Conservation (phyloP, 2,888 invertebrate genomes). For the Dilophus febrilis region DNA sequence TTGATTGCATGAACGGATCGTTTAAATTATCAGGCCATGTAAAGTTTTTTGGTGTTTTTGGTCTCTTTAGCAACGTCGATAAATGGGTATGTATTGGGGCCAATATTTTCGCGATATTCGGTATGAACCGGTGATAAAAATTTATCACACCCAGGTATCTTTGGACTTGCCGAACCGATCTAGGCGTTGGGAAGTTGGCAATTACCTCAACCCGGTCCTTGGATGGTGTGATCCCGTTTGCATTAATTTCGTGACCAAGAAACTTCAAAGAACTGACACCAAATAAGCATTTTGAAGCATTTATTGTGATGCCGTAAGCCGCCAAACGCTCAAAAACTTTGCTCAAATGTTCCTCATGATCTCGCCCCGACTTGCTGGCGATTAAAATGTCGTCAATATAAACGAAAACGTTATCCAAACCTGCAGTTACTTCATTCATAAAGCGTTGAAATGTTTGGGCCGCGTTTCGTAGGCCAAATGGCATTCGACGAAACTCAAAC, state of each 20-base stretch:
- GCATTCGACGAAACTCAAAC: too few relatives aligned
- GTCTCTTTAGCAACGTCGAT: too few relatives aligned
- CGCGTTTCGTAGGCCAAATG: too few relatives aligned
- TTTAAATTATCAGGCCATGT: too few relatives aligned
- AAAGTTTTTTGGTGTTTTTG: too few relatives aligned
- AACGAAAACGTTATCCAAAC: constrained; percentile 13
- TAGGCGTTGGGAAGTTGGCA: too few relatives aligned
- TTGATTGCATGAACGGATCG: too few relatives aligned
- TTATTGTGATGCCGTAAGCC: constrained; percentile 13
- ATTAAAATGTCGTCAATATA: constrained; percentile 19
- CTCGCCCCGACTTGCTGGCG: constrained; percentile 7
- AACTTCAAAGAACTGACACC: constrained; percentile 5
- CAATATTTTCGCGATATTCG: too few relatives aligned
- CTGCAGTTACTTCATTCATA: constrained; percentile 16
- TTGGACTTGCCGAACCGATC: too few relatives aligned
- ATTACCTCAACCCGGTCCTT: constrained; percentile 6
- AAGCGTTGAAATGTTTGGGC: constrained; percentile 22
- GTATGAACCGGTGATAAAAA: too few relatives aligned
- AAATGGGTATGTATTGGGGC: too few relatives aligned
- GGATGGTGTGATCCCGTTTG: constrained; percentile 5
- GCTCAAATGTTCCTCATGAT: constrained; percentile 8
- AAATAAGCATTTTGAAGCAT: constrained; percentile 12
- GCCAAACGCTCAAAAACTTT: constrained; percentile 12
- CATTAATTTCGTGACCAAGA: constrained; percentile 7
- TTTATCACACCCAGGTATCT: too few relatives aligned